Evolutionary conservation across 2,113 vertebrate genomes (phyloP), one percentile per base, ranked within the genome.

Genomic region (Corvus hawaiiensis): DNA sequence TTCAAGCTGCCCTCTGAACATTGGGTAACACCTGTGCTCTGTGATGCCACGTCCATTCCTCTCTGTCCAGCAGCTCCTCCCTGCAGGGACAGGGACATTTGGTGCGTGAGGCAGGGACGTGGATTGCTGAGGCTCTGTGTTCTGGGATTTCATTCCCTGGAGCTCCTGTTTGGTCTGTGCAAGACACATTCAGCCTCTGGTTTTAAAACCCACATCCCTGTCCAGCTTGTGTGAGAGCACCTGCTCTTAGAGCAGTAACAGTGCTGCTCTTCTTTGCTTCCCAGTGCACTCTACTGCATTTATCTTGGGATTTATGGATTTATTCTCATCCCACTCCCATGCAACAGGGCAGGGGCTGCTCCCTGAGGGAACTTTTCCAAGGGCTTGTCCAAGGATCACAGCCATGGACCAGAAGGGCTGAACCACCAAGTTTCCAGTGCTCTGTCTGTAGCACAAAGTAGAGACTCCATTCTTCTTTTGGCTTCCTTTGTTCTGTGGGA

Each of bases 1-100:
- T n/a, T 15, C 41, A 62, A 49, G 11, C 27, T 77, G 41, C n/a
- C 44, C 52, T 7, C 37, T 88, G 61, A 33, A 58, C 74, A 27
- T 0, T 6, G 32, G 16, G 41, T 5, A 2, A 0, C 11, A 3
- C 13, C 27, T 2, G 0, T 32, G 14, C 20, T 59, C 44, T 30
- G 16, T 1, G 3, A 28, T 56, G 49, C 24, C 26, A 8, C 0
- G 0, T n/a, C 75, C 6, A 1, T 11, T 63, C 27, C 22, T 73
- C 44, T n/a, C 59, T 41, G 35, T 52, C 13, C 35, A 23, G 11
- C 17, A 32, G 7, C 67, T 5, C 0, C 0, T 72, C 46, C 28
- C 44, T 73, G 44, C 27, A 39, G 37, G 24, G 41, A 37, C 6
- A 5, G 11, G 76, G 73, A 77, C 0, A 4, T 44, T 63, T 51